phyloP scores from a whole-genome alignment of 1,140 invertebrate genomes.

The Amyelois transitella region DNA sequence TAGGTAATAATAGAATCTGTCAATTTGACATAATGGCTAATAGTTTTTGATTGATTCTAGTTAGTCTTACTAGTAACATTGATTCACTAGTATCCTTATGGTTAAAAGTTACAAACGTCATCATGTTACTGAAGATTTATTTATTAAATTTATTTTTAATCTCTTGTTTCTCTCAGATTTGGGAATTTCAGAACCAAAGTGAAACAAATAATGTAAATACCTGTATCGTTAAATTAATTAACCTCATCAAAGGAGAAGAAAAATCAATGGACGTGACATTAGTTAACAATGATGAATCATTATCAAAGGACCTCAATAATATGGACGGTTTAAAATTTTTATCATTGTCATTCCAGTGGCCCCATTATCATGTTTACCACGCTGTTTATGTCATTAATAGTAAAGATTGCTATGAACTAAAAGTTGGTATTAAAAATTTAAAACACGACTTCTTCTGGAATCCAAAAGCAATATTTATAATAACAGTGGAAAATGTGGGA shows the following conservation, averaged over 20 bases:
- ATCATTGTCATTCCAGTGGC: conserved; percentile 15
- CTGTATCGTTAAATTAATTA: not conserved
- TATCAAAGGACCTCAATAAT: not conserved
- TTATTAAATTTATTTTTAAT: not conserved
- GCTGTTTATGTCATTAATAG: conserved; percentile 14
- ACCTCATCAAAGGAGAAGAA: not conserved
- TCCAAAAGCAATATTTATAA: conserved; percentile 19
- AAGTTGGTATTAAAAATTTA: conserved; percentile 9
- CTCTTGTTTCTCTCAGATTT: not conserved
- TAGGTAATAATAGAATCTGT: too few relatives aligned
- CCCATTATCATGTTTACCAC: conserved; percentile 7
- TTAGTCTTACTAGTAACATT: too few relatives aligned
- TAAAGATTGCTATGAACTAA: conserved; percentile 9
- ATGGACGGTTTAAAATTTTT: conserved; percentile 8
- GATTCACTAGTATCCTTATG: too few relatives aligned
- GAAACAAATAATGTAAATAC: not conserved
- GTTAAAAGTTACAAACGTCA: not conserved
- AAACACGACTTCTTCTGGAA: conserved; percentile 21
- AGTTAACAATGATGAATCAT: not conserved
- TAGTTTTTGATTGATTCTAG: too few relatives aligned
- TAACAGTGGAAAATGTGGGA: conserved; percentile 8
- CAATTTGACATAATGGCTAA: too few relatives aligned
- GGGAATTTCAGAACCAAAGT: not conserved
- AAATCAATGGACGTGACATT: not conserved
- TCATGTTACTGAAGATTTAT: not conserved